Percentiles rank a stretch among this genome's conserved stretches.
phyloP scores from a whole-genome alignment of 2,888 invertebrate species.

The Chymomyza caudatula region DNA sequence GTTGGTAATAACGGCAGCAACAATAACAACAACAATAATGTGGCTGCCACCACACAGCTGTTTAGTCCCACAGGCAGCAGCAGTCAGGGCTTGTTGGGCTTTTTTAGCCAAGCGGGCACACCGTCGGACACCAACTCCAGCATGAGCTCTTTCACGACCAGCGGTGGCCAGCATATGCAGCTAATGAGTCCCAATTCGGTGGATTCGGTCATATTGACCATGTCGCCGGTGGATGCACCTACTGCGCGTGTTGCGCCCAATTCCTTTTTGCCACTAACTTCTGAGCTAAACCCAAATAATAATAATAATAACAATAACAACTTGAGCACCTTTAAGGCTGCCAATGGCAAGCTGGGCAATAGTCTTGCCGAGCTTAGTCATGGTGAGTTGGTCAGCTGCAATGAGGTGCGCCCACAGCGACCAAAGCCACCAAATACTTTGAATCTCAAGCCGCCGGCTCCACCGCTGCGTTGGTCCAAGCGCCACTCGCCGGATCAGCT shows the following conservation, averaged over 20 bases:
- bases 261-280: not conserved
- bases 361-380: conserved; percentile 74
- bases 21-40: conserved; percentile 36
- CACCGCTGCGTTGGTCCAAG: conserved; percentile 91
- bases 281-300: not conserved
- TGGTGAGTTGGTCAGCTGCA: conserved; percentile 15
- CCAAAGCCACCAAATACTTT: conserved; percentile 91
- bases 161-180: conserved; percentile 78
- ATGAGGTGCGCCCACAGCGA: conserved; percentile 81
- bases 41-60: conserved; percentile 69
- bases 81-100: conserved; percentile 52
- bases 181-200: conserved; percentile 80
- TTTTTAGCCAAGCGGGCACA: conserved; percentile 78
- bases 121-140: conserved; percentile 85
- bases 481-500: conserved; percentile 81
- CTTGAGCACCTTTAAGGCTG: not conserved
- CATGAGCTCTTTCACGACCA: conserved; percentile 85
- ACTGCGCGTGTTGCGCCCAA: conserved; percentile 1
- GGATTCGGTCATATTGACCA: conserved; percentile 86
- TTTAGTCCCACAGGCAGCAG: conserved; percentile 74
- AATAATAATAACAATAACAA: not conserved
- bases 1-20: conserved; percentile 28
- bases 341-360: conserved; percentile 22
- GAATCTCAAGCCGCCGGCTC: conserved; percentile 90
- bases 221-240: conserved; percentile 82